phyloP scores from a whole-genome alignment of 2,113 vertebrate species.

The Ciconia maguari region DNA sequence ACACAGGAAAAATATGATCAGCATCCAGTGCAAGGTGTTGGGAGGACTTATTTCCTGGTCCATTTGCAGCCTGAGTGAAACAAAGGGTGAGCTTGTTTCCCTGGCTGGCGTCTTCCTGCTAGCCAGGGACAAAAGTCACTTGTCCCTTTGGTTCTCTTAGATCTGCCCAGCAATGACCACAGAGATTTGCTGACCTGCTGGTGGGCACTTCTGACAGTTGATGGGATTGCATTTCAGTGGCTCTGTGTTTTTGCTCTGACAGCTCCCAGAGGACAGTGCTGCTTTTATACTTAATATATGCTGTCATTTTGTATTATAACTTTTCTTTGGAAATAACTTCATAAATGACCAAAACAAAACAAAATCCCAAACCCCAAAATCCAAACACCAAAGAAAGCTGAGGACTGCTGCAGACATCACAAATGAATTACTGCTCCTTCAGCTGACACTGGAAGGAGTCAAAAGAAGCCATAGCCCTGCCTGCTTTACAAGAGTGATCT shows the following conservation, averaged over 20 bases:
- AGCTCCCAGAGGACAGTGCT: slow-evolving; percentile 22
- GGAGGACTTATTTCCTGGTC: background rate
- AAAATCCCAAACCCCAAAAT: slow-evolving; percentile 17
- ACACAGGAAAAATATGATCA: background rate
- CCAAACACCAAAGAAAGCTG: background rate
- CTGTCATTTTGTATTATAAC: slow-evolving; percentile 44
- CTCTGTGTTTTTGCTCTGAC: background rate
- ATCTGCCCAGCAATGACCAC: background rate
- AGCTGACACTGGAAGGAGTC: background rate
- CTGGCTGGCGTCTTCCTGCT: background rate
- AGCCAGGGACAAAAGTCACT: slow-evolving; percentile 1
- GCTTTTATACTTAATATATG: slow-evolving; percentile 14
- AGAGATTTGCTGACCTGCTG: background rate
- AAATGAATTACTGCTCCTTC: background rate
- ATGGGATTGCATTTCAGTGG: slow-evolving; percentile 14
- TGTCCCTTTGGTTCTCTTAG: background rate
- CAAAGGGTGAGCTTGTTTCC: background rate
- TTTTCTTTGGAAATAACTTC: slow-evolving; percentile 43
- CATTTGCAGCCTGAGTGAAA: background rate
- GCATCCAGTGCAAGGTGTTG: background rate
- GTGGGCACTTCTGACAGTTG: background rate
- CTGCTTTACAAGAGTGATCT: background rate
- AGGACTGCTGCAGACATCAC: background rate
- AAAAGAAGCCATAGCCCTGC: background rate
- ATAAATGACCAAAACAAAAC: slow-evolving; percentile 35